Evolutionary conservation across 1,140 invertebrate species (phyloP).

Genomic region (Daktulosphaira vitifoliae): DNA sequence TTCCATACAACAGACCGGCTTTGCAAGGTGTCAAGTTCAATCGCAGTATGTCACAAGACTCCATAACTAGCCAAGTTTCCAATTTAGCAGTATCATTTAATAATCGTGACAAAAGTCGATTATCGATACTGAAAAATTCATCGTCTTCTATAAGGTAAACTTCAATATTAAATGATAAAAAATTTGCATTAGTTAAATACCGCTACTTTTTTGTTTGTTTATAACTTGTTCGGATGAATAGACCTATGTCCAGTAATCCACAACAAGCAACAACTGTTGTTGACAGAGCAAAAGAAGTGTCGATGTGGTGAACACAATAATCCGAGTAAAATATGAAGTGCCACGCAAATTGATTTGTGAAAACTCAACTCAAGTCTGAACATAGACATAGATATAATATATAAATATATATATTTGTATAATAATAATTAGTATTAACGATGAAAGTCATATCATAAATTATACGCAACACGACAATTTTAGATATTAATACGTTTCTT

Average conservation of each 20-base stretch:
- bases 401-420: slow-evolving; percentile 13
- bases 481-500: too few species aligned
- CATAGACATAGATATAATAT: slow-evolving; percentile 10
- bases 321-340: slow-evolving; percentile 1
- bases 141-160: background rate
- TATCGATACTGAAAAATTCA: slow-evolving; percentile 22
- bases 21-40: slow-evolving; percentile 38
- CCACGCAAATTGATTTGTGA: slow-evolving; percentile 31
- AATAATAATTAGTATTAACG: too few species aligned
- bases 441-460: too few species aligned
- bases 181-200: background rate
- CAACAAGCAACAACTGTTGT: slow-evolving; percentile 18
- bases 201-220: background rate
- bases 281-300: slow-evolving; percentile 32
- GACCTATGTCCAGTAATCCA: background rate
- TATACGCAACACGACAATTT: too few species aligned
- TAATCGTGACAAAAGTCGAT: slow-evolving; percentile 32
- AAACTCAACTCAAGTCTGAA: slow-evolving; percentile 24
- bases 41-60: slow-evolving; percentile 38
- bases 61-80: slow-evolving; percentile 37
- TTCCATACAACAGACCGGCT: slow-evolving; percentile 45
- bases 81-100: slow-evolving; percentile 28
- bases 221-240: background rate
- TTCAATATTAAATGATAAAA: background rate
- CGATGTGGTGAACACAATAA: slow-evolving; percentile 31